Base-by-base conservation (phyloP, 2,113 vertebrate genomes). In the Myrmecobius fasciatus region DNA sequence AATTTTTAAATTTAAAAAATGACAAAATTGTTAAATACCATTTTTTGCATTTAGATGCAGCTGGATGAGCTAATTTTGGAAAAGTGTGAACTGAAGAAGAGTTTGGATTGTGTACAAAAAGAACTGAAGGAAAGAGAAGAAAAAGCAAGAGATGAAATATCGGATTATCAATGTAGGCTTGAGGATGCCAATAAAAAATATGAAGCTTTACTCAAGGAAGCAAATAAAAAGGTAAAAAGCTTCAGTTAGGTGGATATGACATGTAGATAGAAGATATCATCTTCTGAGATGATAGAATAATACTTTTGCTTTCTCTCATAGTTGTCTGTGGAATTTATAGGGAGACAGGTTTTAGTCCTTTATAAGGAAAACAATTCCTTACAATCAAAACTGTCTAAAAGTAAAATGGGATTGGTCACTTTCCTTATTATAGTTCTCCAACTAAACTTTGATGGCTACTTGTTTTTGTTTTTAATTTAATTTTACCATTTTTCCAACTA, bases 81-180 rank as follows among this genome's bases (percentile, higher is more conserved):
- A 97, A 98, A 98, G 48, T 93, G 92, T 43, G 98, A 98, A 52
- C 75, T 99, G 90, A 94, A 95, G 91, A 95, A 91, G 75, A 97
- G 88, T 49, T 90, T 99, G 90, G 93, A 94, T 22, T 89, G 75
- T 22, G 60, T 96, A 8, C 98, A 98, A 94, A 98, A 97, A 96
- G 97, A 96, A 96, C 89, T 98, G 91, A 94, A 96, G 46, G 94
- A 97, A 92, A 98, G 97, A 94, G 92, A 97, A 93, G 51, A 89
- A 97, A 97, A 98, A 97, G 94, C 96, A 28, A 95, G 96, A 96
- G 97, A 98, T 94, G 98, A 98, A 97, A 96, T 98, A 93, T 96
- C 90, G 47, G 96, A 96, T 8, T 96, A 98, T 91, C 97, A 97
- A 54, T 96, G 97, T 12, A 98, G 46, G 31, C 96, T 98, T 91